phyloP scores from a whole-genome alignment of 2,888 invertebrate species.

The Eupithecia centaureata region DNA sequence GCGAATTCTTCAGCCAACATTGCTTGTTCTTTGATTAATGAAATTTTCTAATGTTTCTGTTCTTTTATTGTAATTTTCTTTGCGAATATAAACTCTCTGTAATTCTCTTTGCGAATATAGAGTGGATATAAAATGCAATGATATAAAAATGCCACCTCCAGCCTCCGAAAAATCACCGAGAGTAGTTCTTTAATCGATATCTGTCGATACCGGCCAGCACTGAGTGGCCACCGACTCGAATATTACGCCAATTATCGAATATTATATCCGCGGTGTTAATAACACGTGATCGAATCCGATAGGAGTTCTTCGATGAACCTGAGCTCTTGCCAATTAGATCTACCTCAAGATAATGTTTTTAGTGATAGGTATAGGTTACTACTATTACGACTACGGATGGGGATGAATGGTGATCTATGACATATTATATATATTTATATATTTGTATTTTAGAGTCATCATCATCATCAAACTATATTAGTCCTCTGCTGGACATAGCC shows the following conservation, averaged over 20 bases:
- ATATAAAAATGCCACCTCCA: neutral
- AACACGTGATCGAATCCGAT: neutral
- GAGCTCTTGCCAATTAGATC: neutral
- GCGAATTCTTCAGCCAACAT: no score
- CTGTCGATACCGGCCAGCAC: conserved; percentile 45
- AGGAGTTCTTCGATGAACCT: conserved; percentile 4
- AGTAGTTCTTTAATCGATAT: conserved; percentile 43
- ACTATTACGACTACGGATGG: neutral
- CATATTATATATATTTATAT: no score
- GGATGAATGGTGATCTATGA: no score
- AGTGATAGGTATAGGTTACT: neutral
- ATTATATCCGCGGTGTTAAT: conserved; percentile 23
- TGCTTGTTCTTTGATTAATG: no score
- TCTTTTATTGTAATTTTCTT: neutral
- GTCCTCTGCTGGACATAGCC: no score
- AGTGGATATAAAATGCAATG: neutral
- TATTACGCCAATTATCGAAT: conserved; percentile 34
- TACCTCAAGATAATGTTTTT: neutral
- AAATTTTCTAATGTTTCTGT: no score
- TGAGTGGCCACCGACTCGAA: conserved; percentile 37
- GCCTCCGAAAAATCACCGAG: neutral
- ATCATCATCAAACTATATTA: no score
- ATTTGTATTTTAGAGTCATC: no score
- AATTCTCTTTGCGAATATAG: neutral
- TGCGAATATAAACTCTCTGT: no score